Percentiles rank a stretch among this genome's conserved stretches.
These are phyloP conservation scores for Argya squamiceps DNA, from an alignment of 2,797 vertebrate species.

Conservation along the genomic window DNA sequence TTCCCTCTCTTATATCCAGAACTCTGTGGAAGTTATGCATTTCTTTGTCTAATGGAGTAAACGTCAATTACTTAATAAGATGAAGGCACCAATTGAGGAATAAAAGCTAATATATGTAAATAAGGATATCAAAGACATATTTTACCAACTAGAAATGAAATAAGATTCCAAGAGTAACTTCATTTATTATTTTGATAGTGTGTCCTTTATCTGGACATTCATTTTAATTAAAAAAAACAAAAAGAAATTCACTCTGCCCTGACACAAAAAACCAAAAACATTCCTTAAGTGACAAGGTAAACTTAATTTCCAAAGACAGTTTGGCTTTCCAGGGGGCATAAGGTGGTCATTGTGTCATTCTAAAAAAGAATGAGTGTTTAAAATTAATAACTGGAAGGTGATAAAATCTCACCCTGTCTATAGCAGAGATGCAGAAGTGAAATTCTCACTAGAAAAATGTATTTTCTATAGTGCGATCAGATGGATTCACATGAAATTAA, in stretches of 20 bases:
- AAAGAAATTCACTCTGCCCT: neutral
- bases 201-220: neutral
- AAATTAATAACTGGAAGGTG: neutral
- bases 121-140: neutral
- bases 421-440: neutral
- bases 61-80: neutral
- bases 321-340: neutral
- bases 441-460: neutral
- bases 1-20: neutral
- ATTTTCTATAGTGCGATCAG: neutral
- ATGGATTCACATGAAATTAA: neutral
- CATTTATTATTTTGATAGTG: neutral
- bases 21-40: neutral
- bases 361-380: neutral
- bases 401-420: neutral
- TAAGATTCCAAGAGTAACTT: neutral
- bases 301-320: neutral
- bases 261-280: neutral
- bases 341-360: neutral
- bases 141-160: neutral
- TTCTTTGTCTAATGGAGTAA: neutral
- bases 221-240: neutral
- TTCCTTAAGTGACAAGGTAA: neutral
- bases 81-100: neutral
- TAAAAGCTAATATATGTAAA: neutral